A percentile compares a stretch with the other conserved stretches of the same genome.
These are phyloP conservation scores for Busseola fusca DNA, from an alignment of 2,888 invertebrate species.

Conservation along the genomic window DNA sequence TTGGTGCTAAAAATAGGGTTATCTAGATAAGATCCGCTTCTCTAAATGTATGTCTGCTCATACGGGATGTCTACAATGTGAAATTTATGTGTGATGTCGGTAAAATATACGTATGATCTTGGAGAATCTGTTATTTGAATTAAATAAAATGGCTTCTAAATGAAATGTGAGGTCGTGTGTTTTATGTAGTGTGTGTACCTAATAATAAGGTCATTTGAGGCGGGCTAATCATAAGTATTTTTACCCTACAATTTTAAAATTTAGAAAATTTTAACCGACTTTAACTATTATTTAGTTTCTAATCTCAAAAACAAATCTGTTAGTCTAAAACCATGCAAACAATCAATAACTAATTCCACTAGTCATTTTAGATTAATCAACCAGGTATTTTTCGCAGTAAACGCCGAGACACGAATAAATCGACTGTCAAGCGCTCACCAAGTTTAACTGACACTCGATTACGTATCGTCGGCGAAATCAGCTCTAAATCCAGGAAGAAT, in stretches of 20 bases:
- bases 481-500: constrained; percentile 42
- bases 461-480: constrained; percentile 44
- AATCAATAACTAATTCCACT: constrained; percentile 13
- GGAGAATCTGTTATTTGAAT: not conserved
- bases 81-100: not conserved
- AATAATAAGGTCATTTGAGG: not conserved
- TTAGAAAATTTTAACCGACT: no score
- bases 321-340: not conserved
- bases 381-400: constrained; percentile 40
- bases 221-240: not conserved
- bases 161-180: not conserved
- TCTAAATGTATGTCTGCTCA: not conserved
- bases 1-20: not conserved
- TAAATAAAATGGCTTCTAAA: not conserved
- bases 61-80: not conserved
- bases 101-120: not conserved
- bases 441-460: constrained; percentile 52
- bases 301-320: not conserved
- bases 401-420: constrained; percentile 38
- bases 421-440: constrained; percentile 43
- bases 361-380: constrained; percentile 40
- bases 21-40: not conserved
- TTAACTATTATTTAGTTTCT: not conserved
- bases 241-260: no score
- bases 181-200: not conserved